Evolutionary conservation across 1,140 invertebrate species (phyloP).

Genomic region (Drosophila subpulchrella): DNA sequence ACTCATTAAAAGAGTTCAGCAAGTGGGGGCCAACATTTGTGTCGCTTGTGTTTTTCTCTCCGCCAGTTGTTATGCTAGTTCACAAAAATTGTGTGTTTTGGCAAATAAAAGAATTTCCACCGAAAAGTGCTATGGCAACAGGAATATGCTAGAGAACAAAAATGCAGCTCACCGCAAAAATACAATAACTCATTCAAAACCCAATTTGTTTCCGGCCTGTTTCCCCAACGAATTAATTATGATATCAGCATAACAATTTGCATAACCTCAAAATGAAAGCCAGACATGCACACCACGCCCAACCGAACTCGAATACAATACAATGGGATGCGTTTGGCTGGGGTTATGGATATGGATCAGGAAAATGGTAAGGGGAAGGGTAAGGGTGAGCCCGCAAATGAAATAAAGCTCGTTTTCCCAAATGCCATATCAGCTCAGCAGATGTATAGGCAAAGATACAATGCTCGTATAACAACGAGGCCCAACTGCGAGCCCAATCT

Average conservation of each 20-base stretch:
- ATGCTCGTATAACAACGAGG: conserved; percentile 47
- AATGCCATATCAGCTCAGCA: conserved; percentile 78
- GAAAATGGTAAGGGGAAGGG: neutral
- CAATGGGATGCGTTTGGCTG: conserved; percentile 1
- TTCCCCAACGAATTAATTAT: conserved; percentile 81
- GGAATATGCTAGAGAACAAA: conserved; percentile 33
- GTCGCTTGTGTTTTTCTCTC: conserved; percentile 23
- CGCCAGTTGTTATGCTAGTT: neutral
- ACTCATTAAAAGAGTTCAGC: conserved; percentile 28
- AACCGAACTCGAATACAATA: conserved; percentile 23
- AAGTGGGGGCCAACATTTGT: conserved; percentile 3
- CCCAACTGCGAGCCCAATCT: conserved; percentile 10
- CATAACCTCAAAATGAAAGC: conserved; percentile 79
- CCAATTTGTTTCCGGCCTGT: conserved; percentile 81
- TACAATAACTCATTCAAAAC: conserved; percentile 81
- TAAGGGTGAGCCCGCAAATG: conserved; percentile 39
- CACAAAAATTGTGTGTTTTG: conserved; percentile 3
- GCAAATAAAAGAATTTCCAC: conserved; percentile 7
- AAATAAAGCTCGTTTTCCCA: conserved; percentile 76
- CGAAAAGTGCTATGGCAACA: conserved; percentile 11
- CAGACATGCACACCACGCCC: conserved; percentile 44
- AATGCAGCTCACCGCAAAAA: conserved; percentile 70
- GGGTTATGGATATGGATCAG: conserved; percentile 6
- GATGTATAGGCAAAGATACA: conserved; percentile 75
- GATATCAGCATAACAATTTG: conserved; percentile 83